These are phyloP conservation scores for Canis aureus DNA, from an alignment of 2,113 vertebrate genomes.

Conservation along the genomic window DNA sequence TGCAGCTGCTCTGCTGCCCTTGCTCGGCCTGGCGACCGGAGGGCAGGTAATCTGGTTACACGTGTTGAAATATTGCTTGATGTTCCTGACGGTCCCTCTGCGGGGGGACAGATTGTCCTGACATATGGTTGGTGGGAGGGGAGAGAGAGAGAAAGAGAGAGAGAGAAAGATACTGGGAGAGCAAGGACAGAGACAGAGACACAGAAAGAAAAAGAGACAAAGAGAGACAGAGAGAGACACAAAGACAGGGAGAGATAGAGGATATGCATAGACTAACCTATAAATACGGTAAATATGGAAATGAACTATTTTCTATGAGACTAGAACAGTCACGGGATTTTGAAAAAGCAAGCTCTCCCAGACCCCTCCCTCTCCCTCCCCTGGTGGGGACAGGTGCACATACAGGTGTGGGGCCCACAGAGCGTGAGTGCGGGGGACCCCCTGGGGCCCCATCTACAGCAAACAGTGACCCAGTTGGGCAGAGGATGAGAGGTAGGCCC, in stretches of 20 bases:
- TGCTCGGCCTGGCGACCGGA: not conserved
- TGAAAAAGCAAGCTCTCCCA: not conserved
- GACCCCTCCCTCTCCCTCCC: accelerated
- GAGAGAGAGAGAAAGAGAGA: not conserved
- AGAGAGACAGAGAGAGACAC: not conserved
- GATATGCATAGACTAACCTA: not conserved
- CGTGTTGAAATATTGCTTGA: not conserved
- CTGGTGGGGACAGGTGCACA: not conserved
- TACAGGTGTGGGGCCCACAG: not conserved
- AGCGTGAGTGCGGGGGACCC: accelerated
- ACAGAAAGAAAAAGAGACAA: not conserved
- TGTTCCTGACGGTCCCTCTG: not conserved
- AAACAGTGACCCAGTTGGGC: not conserved
- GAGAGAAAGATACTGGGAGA: not conserved
- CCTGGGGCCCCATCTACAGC: not conserved
- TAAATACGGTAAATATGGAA: not conserved
- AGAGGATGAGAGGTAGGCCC: not conserved
- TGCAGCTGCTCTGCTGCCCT: not conserved
- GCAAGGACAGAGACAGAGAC: not conserved
- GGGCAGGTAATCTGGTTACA: not conserved
- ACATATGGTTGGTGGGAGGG: not conserved
- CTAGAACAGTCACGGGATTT: not conserved
- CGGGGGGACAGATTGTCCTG: not conserved
- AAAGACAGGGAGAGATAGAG: not conserved
- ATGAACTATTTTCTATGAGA: not conserved